These are phyloP conservation scores for Troides oblongomaculatus DNA, from an alignment of 2,888 invertebrate genomes.

Conservation along the genomic window DNA sequence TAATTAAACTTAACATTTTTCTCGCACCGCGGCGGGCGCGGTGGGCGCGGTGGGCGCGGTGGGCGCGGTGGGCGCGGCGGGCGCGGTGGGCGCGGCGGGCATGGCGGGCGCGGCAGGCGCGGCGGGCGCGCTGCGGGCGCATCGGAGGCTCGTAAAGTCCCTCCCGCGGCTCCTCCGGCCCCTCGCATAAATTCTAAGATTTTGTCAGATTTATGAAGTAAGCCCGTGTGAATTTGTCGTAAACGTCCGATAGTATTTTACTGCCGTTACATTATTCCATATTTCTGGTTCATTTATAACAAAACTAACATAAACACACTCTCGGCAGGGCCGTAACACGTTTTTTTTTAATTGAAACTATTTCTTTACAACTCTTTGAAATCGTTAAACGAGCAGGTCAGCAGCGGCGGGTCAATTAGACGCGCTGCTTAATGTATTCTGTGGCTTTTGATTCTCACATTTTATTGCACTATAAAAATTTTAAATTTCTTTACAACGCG, in stretches of 20 bases:
- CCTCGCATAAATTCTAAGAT: slow-evolving; percentile 67
- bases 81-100: slow-evolving; percentile 37
- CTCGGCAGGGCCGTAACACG: slow-evolving; percentile 50
- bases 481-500: slow-evolving; percentile 42
- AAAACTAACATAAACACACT: slow-evolving; percentile 32
- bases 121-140: slow-evolving; percentile 48
- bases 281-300: slow-evolving; percentile 49
- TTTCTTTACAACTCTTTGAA: slow-evolving; percentile 44
- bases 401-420: slow-evolving; percentile 57
- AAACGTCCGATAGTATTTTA: slow-evolving; percentile 73
- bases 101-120: slow-evolving; percentile 31
- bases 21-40: slow-evolving; percentile 44
- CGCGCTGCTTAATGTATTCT: slow-evolving; percentile 45
- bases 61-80: slow-evolving; percentile 39
- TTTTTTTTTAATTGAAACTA: slow-evolving; percentile 51
- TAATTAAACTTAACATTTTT: slow-evolving; percentile 63
- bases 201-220: slow-evolving; percentile 76
- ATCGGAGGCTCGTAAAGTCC: slow-evolving; percentile 59
- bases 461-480: slow-evolving; percentile 56
- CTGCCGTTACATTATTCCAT: slow-evolving; percentile 61
- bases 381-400: slow-evolving; percentile 58
- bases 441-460: slow-evolving; percentile 51
- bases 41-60: slow-evolving; percentile 44
- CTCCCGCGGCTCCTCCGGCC: slow-evolving; percentile 48
- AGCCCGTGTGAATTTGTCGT: slow-evolving; percentile 75